Percentiles rank a stretch among this genome's conserved stretches.
phyloP scores from a whole-genome alignment of 2,113 vertebrate species.

The Solenodon paradoxus region DNA sequence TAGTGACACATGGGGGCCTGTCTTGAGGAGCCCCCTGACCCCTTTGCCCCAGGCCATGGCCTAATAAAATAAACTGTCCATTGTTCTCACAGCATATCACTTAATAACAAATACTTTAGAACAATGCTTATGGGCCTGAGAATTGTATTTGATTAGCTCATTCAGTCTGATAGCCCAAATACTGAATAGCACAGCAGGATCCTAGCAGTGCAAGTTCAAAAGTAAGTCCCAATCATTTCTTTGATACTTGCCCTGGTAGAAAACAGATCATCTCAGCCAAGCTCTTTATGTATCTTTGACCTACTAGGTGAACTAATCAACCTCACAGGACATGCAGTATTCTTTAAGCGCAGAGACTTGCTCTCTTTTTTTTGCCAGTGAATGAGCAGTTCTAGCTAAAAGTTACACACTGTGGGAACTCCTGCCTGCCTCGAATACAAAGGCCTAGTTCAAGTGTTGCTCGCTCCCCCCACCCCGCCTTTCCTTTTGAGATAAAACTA shows the following conservation, averaged over 20 bases:
- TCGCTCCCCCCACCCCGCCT: constrained; percentile 15
- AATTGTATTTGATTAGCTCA: constrained; percentile 4
- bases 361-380: constrained; percentile 43
- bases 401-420: constrained; percentile 71
- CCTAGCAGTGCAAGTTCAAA: constrained; percentile 46
- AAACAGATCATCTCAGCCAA: constrained; percentile 48
- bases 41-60: not conserved
- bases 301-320: constrained; percentile 51
- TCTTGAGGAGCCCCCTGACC: not conserved
- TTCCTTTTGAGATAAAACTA: constrained; percentile 68
- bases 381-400: constrained; percentile 60
- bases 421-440: constrained; percentile 73
- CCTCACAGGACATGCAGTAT: constrained; percentile 62
- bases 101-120: constrained; percentile 50
- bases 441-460: constrained; percentile 71
- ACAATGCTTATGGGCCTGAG: constrained; percentile 3
- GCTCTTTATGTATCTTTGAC: constrained; percentile 41
- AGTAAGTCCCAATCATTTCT: constrained; percentile 65
- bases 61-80: constrained; percentile 34
- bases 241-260: constrained; percentile 26
- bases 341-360: constrained; percentile 56
- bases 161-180: constrained; percentile 11
- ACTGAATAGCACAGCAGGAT: constrained; percentile 55
- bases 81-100: constrained; percentile 30
- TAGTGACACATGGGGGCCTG: constrained; percentile 18